Base-by-base conservation (phyloP, 2,797 vertebrate genomes). In the Lophotriccus pileatus region DNA sequence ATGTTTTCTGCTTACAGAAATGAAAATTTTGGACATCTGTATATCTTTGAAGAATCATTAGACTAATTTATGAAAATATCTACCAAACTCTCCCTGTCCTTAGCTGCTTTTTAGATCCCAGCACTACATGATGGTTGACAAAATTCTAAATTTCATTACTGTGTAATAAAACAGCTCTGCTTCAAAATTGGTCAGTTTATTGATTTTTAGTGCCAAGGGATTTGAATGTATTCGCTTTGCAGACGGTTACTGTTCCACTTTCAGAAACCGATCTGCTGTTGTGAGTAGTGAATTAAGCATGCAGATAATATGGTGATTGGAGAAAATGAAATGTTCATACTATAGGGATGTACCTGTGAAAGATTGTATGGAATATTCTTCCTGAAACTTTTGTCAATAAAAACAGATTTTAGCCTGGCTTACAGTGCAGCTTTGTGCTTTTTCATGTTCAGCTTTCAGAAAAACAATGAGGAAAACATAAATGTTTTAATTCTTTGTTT, bases 121-220 rank as follows among this genome's bases (percentile, higher is more conserved):
- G 43, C 7, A 20, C 55, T 93, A 27, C 11, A 13, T 84, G 81
- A 36, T 49, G n/a, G 50, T 74, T 91, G 89, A 84, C 74, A 95
- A 92, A 96, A 94, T 90, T 94, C 84, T 95, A 68, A 90, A 92
- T 41, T 95, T 96, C 66, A 93, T 97, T 96, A 84, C 58, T 73
- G 36, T 68, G 84, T 90, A 96, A 96, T 97, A 70, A 93, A 96
- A 59, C 30, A 82, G n/a, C 84, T 96, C 83, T 88, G 44, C 67
- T 96, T 96, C 86, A 69, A 94, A 97, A 94, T 47, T 20, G 53
- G 94, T 93, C 92, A 95, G 46, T 84, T 95, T 95, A 96, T 95
- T 97, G 96, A 94, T 89, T 97, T 59, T 94, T 46, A 86, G 41
- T 90, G 41, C 50, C 90, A 90, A 81, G 95, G 83, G 85, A 94